Evolutionary conservation across 2,797 vertebrate species (phyloP).

Genomic region (Octomys mimax): DNA sequence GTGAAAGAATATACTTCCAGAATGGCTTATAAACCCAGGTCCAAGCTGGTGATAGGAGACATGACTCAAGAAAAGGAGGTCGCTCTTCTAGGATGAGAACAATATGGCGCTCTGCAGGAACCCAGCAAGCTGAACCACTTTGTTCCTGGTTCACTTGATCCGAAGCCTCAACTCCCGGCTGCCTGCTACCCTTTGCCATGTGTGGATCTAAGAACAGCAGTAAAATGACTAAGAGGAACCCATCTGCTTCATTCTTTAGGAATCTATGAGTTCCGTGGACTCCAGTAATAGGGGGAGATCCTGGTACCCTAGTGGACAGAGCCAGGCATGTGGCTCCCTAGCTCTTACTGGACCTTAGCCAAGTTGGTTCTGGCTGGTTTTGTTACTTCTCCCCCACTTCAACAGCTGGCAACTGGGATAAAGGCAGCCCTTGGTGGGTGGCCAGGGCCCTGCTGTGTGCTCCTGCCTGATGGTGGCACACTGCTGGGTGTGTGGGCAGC

Average conservation of each 20-base stretch:
- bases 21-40: background rate
- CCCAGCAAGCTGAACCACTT: too few relatives aligned
- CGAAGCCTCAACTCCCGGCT: background rate
- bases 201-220: background rate
- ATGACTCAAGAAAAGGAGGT: background rate
- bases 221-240: background rate
- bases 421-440: background rate
- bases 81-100: background rate
- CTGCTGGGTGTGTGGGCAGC: background rate
- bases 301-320: background rate
- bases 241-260: background rate
- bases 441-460: rapidly evolving
- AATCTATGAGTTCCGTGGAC: too few relatives aligned
- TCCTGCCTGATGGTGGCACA: background rate
- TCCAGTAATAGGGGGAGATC: background rate
- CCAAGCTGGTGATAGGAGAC: background rate
- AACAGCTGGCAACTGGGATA: background rate
- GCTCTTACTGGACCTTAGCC: rapidly evolving
- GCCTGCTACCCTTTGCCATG: too few relatives aligned
- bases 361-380: background rate
- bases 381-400: rapidly evolving
- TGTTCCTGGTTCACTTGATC: rapidly evolving
- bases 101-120: background rate
- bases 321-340: too few relatives aligned
- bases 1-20: background rate